Evolutionary conservation across 2,797 vertebrate genomes (phyloP).

Genomic region (Tauraco hartlaubi): DNA sequence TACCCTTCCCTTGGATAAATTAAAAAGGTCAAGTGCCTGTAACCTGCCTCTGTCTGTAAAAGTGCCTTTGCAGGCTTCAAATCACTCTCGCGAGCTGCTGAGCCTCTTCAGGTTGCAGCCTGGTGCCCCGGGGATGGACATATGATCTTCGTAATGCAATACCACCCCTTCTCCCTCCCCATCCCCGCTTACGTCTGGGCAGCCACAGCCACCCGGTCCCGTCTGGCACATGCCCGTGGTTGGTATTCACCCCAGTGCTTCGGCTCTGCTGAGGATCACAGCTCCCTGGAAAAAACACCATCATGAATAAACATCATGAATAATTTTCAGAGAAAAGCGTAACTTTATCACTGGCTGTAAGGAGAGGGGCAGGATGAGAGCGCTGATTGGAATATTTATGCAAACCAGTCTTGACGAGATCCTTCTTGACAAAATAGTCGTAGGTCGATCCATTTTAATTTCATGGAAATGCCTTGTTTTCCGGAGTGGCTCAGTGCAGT

Average conservation of each 20-base stretch:
- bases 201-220: neutral
- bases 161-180: neutral
- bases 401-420: neutral
- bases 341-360: neutral
- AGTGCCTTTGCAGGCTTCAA: neutral
- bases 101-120: rapidly evolving
- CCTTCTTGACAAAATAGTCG: neutral
- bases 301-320: slow-evolving; percentile 35
- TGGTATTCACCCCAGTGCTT: neutral
- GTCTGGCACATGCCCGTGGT: rapidly evolving
- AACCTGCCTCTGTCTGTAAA: neutral
- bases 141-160: too few species aligned
- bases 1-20: neutral
- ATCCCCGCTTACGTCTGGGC: rapidly evolving
- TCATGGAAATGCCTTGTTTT: neutral
- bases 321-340: neutral
- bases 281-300: neutral
- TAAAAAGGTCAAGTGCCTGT: neutral
- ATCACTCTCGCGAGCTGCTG: rapidly evolving
- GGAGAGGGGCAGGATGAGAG: slow-evolving; percentile 3
- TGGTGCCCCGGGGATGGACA: neutral
- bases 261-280: neutral
- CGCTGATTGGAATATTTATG: slow-evolving; percentile 16
- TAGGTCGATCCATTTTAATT: neutral
- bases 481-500: neutral